A percentile compares a stretch with the other conserved stretches of the same genome.
phyloP scores from a whole-genome alignment of 2,888 invertebrate species.

The Stenotaenia linearis region DNA sequence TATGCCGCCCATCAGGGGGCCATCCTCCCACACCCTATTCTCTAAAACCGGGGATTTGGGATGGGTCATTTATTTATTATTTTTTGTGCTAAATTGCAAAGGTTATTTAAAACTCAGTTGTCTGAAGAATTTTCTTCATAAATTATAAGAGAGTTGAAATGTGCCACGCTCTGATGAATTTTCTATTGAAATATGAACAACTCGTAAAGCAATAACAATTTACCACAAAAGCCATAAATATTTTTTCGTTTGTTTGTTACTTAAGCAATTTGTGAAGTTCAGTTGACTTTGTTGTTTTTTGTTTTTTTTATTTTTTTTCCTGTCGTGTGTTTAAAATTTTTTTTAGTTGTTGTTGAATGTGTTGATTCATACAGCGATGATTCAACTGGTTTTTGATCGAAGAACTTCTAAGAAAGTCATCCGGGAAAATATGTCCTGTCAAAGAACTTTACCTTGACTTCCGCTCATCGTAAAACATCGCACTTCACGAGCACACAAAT shows the following conservation, averaged over 20 bases:
- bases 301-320: background rate
- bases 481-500: background rate
- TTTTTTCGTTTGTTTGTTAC: background rate
- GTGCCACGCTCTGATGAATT: background rate
- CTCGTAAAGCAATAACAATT: background rate
- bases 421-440: conserved; percentile 4
- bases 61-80: background rate
- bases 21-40: conserved; percentile 19
- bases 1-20: conserved; percentile 20
- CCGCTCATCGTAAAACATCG: background rate
- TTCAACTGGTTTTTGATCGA: background rate
- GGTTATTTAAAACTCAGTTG: background rate
- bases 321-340: background rate
- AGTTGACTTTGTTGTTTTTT: background rate
- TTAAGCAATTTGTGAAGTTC: background rate
- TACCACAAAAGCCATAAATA: background rate
- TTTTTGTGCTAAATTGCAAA: background rate
- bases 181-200: background rate
- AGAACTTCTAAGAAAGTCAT: conserved; percentile 5
- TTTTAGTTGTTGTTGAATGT: background rate
- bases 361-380: background rate
- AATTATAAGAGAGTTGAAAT: background rate
- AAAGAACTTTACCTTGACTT: conserved; percentile 18
- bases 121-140: background rate
- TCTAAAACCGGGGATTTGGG: background rate